Base-by-base conservation (phyloP, 2,797 vertebrate genomes). In the Urocyon cinereoargenteus region DNA sequence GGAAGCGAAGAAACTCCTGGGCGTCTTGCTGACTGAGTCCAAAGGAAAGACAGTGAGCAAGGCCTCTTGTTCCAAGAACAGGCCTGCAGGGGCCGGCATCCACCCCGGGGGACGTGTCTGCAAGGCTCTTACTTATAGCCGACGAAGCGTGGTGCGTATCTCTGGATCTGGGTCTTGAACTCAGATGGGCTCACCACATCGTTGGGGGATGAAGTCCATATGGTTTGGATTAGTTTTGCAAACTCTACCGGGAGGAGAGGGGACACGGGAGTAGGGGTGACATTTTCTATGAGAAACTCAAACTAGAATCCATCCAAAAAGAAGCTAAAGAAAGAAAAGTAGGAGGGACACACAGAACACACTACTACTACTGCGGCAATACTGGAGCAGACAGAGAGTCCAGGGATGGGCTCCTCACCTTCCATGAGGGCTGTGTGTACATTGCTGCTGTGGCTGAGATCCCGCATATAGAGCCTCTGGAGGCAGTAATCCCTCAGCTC, bases 141-240 rank as follows among this genome's bases (percentile, higher is more conserved):
- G 0, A 99, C 99, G 1, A 99, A 99, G 98, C 99, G 99, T 0
- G 99, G 99, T 0, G 99, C 99, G 0, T 99, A 99, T 99, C 99
- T 99, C 99, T 99, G 99, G 98, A 99, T 99, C 99, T 99, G 99
- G 0, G 99, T 99, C 98, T 99, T 99, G 98, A 99, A 99, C 96
- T 99, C 99, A 0, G 99, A 99, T 2, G 99, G 99, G 97, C 99
- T 99, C 98, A 99, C 99, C 0, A 99, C 99, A 1, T 99, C 99
- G 0, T 99, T 99, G 98, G 99, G 99, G 62, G 99, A 99, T 0
- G 99, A 99, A 8, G 99, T 99, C 99, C 99, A 99, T 98, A 99
- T 99, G 75, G 99, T 99, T 98, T 99, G 99, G n/a, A 99, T 99
- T 97, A 99, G 99, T 98, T 99, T 99, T 98, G 99, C 99, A 98